These are phyloP conservation scores for Rhogogaster chlorosoma DNA, from an alignment of 2,888 invertebrate species.

Conservation along the genomic window DNA sequence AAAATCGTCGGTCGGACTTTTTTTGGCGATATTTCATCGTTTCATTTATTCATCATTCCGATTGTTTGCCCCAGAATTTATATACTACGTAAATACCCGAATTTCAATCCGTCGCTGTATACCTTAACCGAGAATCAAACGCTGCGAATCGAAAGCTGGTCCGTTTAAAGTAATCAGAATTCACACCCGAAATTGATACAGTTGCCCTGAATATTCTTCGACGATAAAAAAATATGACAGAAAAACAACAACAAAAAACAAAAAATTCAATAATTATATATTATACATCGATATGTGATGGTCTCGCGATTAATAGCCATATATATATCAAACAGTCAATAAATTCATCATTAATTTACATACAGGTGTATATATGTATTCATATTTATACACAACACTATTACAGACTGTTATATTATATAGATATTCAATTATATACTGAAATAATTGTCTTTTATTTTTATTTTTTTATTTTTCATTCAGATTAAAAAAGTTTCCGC, in stretches of 20 bases:
- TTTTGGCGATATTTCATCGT: neutral
- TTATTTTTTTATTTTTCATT: neutral
- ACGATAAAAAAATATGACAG: neutral
- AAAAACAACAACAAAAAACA: slow-evolving; percentile 40
- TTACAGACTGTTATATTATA: neutral
- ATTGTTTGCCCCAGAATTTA: neutral
- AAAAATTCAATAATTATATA: no score
- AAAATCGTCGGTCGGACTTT: no score
- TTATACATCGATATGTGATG: slow-evolving; percentile 66
- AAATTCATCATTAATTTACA: neutral
- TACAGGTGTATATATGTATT: neutral
- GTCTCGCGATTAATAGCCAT: slow-evolving; percentile 57
- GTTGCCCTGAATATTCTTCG: neutral
- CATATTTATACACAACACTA: neutral
- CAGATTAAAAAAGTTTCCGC: no score
- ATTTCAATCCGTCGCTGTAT: neutral
- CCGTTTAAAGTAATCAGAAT: neutral
- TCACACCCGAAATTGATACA: neutral
- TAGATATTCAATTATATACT: neutral
- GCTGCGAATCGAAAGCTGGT: neutral
- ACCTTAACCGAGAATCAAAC: neutral
- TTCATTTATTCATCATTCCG: neutral
- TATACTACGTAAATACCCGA: neutral
- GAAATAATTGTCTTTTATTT: neutral
- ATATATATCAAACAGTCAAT: slow-evolving; percentile 16